phyloP scores from a whole-genome alignment of 2,797 vertebrate species.

The Lates japonicus region DNA sequence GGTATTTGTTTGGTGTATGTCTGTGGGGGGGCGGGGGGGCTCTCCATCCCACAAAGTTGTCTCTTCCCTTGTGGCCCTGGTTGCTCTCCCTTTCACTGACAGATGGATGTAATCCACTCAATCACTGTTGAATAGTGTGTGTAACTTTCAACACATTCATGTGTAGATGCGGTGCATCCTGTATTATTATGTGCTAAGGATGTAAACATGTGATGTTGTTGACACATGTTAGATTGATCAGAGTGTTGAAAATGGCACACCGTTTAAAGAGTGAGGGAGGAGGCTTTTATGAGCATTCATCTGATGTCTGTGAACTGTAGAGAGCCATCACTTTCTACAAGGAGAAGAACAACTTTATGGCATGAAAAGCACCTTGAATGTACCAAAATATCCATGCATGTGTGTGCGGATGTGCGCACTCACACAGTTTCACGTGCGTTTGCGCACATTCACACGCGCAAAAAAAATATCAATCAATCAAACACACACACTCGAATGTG shows the following conservation, averaged over 20 bases:
- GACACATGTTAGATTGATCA: slow-evolving; percentile 37
- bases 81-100: slow-evolving; percentile 56
- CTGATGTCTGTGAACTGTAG: slow-evolving; percentile 48
- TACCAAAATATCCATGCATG: slow-evolving; percentile 72
- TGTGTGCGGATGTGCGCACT: slow-evolving; percentile 72
- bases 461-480: slow-evolving; percentile 42
- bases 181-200: slow-evolving; percentile 12
- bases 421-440: slow-evolving; percentile 43
- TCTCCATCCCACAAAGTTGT: slow-evolving; percentile 75
- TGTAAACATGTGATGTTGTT: slow-evolving; percentile 42
- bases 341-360: slow-evolving; percentile 72
- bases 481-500: slow-evolving; percentile 81
- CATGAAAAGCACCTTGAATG: slow-evolving; percentile 80
- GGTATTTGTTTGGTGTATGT: slow-evolving; percentile 81
- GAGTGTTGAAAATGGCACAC: slow-evolving; percentile 59
- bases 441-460: slow-evolving; percentile 67
- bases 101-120: slow-evolving; percentile 50
- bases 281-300: slow-evolving; percentile 36
- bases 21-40: slow-evolving; percentile 57
- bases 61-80: slow-evolving; percentile 58
- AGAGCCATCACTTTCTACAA: slow-evolving; percentile 53
- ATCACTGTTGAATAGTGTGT: slow-evolving; percentile 43
- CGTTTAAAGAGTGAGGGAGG: slow-evolving; percentile 20
- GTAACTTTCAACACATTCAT: slow-evolving; percentile 56
- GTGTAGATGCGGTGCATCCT: slow-evolving; percentile 22